Conservation (phyloP, 1,140 invertebrate species). For the Tetraneura akinire region DNA sequence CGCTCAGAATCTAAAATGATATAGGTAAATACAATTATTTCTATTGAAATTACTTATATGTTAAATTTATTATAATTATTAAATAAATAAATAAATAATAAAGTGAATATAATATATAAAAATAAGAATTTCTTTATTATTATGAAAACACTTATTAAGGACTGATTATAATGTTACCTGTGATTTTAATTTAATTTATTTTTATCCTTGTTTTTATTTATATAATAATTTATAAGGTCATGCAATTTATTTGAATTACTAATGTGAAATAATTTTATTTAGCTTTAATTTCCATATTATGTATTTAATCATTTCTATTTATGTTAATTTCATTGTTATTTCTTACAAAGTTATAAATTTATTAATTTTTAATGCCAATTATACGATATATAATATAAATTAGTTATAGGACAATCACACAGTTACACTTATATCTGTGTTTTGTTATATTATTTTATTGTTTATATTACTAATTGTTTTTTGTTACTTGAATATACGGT, state of each 20-base stretch:
- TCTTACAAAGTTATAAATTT: not conserved
- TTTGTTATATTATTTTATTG: not conserved
- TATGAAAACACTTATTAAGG: constrained; percentile 1
- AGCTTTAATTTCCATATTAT: not conserved
- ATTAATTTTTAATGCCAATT: not conserved
- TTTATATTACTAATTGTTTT: too few species aligned
- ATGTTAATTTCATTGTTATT: not conserved
- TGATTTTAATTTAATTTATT: constrained; percentile 27
- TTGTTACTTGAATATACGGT: too few species aligned
- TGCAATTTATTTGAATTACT: too few species aligned
- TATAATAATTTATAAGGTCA: too few species aligned
- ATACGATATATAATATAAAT: not conserved
- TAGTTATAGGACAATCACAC: not conserved
- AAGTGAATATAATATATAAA: too few species aligned
- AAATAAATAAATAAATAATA: too few species aligned
- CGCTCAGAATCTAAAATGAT: too few species aligned
- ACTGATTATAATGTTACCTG: constrained; percentile 46
- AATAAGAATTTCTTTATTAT: not conserved
- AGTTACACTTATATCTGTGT: not conserved
- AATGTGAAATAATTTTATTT: not conserved
- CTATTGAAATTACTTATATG: too few species aligned
- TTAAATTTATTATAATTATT: too few species aligned
- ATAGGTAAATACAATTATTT: not conserved
- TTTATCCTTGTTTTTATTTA: not conserved
- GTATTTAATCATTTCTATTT: not conserved